These are phyloP conservation scores for Origma solitaria DNA, from an alignment of 2,113 vertebrate species.

Conservation along the genomic window DNA sequence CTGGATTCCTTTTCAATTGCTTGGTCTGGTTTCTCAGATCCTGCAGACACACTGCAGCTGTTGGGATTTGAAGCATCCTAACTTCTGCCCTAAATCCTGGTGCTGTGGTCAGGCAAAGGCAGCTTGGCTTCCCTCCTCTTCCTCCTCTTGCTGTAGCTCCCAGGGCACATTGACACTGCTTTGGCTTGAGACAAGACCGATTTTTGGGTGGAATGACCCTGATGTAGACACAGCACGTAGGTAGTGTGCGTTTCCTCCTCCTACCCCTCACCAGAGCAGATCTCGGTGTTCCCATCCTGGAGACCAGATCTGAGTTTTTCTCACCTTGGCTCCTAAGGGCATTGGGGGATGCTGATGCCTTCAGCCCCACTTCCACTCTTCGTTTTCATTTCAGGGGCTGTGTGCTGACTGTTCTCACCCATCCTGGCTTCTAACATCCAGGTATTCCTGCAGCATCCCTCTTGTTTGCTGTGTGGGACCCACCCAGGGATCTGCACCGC, in stretches of 20 bases:
- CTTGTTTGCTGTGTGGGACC: not conserved
- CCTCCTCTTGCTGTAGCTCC: not conserved
- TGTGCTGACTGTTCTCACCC: not conserved
- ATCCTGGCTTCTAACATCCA: not conserved
- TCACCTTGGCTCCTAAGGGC: not conserved
- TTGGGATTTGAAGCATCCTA: not conserved
- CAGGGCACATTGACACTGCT: accelerated
- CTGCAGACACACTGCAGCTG: conserved; percentile 37
- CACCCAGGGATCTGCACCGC: not conserved
- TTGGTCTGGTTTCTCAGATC: conserved; percentile 18
- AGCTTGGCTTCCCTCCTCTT: not conserved
- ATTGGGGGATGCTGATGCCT: not conserved
- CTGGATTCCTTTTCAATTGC: conserved; percentile 44
- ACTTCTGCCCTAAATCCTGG: not conserved
- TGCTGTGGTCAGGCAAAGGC: not conserved
- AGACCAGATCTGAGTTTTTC: not conserved
- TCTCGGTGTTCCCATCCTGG: not conserved
- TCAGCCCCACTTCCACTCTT: not conserved
- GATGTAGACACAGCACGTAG: accelerated
- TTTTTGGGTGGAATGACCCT: not conserved
- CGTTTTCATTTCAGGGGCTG: not conserved
- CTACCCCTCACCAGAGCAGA: not conserved
- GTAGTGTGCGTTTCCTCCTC: not conserved
- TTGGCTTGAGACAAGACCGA: not conserved
- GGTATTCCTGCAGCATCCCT: not conserved